These are phyloP conservation scores for Echinops telfairi DNA, from an alignment of 2,113 vertebrate species.

Conservation along the genomic window DNA sequence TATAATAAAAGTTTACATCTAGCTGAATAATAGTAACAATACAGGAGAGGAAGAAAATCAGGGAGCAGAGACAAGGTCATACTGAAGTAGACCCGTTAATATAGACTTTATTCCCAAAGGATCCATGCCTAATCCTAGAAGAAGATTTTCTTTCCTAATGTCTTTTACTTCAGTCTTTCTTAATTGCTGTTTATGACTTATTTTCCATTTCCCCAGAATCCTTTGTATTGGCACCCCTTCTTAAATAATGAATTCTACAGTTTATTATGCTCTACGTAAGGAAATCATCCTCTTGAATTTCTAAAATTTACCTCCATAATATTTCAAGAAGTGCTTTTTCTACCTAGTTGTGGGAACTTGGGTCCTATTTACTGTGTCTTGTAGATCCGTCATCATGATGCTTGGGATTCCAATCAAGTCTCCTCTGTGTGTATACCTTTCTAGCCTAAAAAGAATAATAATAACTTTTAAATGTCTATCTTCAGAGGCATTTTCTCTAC, in stretches of 20 bases:
- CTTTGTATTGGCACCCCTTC: not conserved
- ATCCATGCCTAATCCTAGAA: not conserved
- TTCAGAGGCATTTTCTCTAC: conserved; percentile 24
- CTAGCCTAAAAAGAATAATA: not conserved
- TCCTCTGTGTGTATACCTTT: not conserved
- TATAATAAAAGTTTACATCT: conserved; percentile 35
- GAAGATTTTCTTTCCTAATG: not conserved
- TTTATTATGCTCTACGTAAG: not conserved
- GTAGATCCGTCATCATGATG: not conserved
- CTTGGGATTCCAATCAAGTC: not conserved
- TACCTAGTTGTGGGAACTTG: not conserved
- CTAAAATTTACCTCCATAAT: not conserved
- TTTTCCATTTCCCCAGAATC: not conserved
- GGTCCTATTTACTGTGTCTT: not conserved
- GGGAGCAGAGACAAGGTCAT: not conserved
- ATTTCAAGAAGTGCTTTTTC: not conserved
- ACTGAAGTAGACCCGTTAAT: not conserved
- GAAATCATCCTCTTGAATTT: conserved; percentile 1
- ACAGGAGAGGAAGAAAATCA: not conserved
- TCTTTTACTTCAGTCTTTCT: not conserved
- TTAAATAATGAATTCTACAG: conserved; percentile 6
- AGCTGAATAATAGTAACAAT: conserved; percentile 6
- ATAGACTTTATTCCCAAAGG: conserved; percentile 14
- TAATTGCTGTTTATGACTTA: not conserved
- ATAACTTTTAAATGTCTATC: conserved; percentile 13